Percentiles rank a stretch among this genome's conserved stretches.
Evolutionary conservation across 2,113 vertebrate species (phyloP).

Genomic region (Macquaria australasica): DNA sequence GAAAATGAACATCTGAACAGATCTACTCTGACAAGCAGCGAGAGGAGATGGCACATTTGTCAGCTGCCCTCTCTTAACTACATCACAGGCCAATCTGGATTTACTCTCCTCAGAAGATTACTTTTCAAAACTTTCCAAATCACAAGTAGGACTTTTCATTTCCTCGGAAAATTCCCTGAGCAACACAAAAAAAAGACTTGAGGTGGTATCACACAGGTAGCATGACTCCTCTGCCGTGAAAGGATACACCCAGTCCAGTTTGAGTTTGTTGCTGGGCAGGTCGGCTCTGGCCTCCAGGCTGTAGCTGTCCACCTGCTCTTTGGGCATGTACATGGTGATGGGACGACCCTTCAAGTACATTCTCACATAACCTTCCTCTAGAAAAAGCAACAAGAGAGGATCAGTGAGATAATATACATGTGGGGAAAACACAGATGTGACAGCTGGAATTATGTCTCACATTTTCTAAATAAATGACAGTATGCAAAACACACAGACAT

Average conservation of each 20-base stretch:
- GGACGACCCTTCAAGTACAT: constrained; percentile 99
- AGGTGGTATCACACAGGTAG: no score
- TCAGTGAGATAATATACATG: constrained; percentile 45
- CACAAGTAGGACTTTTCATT: neutral
- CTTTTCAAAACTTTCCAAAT: constrained; percentile 19
- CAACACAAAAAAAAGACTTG: neutral
- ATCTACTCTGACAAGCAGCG: constrained; percentile 47
- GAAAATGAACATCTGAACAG: constrained; percentile 43
- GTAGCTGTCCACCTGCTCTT: constrained; percentile 95
- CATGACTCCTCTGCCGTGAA: constrained; percentile 53
- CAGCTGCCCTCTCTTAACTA: constrained; percentile 26
- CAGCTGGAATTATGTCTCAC: neutral
- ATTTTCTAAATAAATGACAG: neutral
- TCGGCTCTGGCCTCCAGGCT: constrained; percentile 94
- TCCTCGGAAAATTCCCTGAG: neutral
- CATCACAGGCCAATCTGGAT: constrained; percentile 24
- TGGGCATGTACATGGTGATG: constrained; percentile 98
- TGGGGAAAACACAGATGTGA: neutral
- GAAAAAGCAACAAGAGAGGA: constrained; percentile 80
- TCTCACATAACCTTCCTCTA: constrained; percentile 99
- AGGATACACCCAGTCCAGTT: constrained; percentile 99
- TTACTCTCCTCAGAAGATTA: constrained; percentile 10
- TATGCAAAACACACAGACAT: constrained; percentile 24
- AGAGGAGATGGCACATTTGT: constrained; percentile 3
- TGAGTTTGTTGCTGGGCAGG: constrained; percentile 92